phyloP scores from a whole-genome alignment of 2,888 invertebrate species.

The Drosophila bunnanda region DNA sequence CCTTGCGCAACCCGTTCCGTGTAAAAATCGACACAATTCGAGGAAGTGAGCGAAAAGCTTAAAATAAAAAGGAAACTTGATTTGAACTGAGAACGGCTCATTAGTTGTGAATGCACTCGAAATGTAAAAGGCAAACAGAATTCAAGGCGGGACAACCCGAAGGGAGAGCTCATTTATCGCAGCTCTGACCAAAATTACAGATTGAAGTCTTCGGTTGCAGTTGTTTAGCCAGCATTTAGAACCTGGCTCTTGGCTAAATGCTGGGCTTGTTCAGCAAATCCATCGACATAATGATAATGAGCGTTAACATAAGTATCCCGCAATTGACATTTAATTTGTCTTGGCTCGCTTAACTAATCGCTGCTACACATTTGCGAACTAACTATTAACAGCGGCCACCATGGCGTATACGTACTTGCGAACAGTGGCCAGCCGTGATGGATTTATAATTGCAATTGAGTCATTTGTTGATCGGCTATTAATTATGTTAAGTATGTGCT shows the following conservation, averaged over 20 bases:
- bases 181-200: slow-evolving; percentile 30
- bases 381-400: slow-evolving; percentile 17
- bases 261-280: slow-evolving; percentile 16
- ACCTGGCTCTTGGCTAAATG: slow-evolving; percentile 23
- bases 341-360: slow-evolving; percentile 52
- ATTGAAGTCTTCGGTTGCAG: slow-evolving; percentile 21
- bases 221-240: slow-evolving; percentile 33
- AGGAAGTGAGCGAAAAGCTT: slow-evolving; percentile 31
- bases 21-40: slow-evolving; percentile 10
- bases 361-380: slow-evolving; percentile 12
- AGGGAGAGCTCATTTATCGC: slow-evolving; percentile 49
- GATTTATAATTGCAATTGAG: slow-evolving; percentile 74
- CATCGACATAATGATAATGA: slow-evolving; percentile 19
- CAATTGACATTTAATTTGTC: slow-evolving; percentile 75
- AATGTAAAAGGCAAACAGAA: slow-evolving; percentile 58
- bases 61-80: slow-evolving; percentile 42
- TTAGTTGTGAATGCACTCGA: slow-evolving; percentile 47
- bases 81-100: slow-evolving; percentile 17
- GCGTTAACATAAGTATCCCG: slow-evolving; percentile 24
- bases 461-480: slow-evolving; percentile 59
- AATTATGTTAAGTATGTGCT: slow-evolving; percentile 54
- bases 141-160: slow-evolving; percentile 59
- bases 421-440: slow-evolving; percentile 42
- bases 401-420: slow-evolving; percentile 40
- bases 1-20: slow-evolving; percentile 24